Conservation (phyloP, 2,113 vertebrate species). For the Coryphaenoides rupestris region DNA sequence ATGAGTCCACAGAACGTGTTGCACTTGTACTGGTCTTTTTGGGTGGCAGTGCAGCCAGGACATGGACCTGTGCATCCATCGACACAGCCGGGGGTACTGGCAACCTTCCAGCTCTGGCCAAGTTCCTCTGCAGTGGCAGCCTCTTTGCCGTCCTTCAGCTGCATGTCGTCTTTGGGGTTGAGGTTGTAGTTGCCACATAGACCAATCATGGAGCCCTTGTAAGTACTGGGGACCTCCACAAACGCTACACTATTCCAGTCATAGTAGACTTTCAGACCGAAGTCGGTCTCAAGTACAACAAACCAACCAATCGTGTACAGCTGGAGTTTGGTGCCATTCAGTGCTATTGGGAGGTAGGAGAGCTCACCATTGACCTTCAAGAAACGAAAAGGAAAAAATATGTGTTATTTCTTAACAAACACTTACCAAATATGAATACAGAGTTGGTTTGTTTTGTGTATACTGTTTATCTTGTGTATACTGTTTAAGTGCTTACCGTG, state of each 20-base stretch:
- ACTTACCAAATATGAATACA: background rate
- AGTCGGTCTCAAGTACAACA: slow-evolving; percentile 50
- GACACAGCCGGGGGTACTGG: slow-evolving; percentile 28
- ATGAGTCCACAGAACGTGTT: slow-evolving; percentile 44
- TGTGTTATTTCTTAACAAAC: background rate
- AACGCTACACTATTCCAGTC: slow-evolving; percentile 52
- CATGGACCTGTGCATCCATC: slow-evolving; percentile 37
- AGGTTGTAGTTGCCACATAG: slow-evolving; percentile 75
- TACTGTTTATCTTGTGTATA: too few relatives aligned
- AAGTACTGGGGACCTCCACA: slow-evolving; percentile 59
- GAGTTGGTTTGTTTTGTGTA: too few relatives aligned
- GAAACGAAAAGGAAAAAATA: slow-evolving; percentile 1
- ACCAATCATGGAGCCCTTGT: slow-evolving; percentile 47
- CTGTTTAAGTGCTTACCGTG: slow-evolving; percentile 29
- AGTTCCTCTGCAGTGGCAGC: slow-evolving; percentile 28
- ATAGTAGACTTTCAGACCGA: slow-evolving; percentile 59
- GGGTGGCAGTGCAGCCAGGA: slow-evolving; percentile 22
- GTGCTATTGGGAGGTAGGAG: slow-evolving; percentile 33
- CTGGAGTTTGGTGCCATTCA: slow-evolving; percentile 25
- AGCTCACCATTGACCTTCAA: slow-evolving; percentile 45
- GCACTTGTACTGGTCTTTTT: slow-evolving; percentile 24
- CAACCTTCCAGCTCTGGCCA: slow-evolving; percentile 65
- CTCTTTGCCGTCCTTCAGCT: slow-evolving; percentile 21
- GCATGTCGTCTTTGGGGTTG: slow-evolving; percentile 64
- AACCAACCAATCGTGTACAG: slow-evolving; percentile 48